phyloP scores from a whole-genome alignment of 2,797 vertebrate species.

The Anomalospiza imberbis region DNA sequence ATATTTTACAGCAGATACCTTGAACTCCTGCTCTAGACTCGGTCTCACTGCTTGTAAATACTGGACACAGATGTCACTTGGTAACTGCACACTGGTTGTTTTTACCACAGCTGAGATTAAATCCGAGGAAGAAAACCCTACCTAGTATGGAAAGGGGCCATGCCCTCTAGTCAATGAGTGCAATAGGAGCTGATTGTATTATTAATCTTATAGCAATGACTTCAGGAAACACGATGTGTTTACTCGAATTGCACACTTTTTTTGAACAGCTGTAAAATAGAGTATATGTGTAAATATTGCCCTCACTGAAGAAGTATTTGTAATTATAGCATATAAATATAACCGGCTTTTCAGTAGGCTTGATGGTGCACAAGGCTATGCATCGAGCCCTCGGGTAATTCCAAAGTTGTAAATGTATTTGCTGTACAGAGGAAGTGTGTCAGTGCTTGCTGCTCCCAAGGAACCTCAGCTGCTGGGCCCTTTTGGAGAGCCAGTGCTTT shows the following conservation, averaged over 20 bases:
- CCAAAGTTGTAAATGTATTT: constrained; percentile 60
- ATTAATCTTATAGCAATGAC: constrained; percentile 53
- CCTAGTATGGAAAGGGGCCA: constrained; percentile 31
- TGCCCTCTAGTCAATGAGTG: constrained; percentile 67
- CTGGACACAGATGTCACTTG: constrained; percentile 10
- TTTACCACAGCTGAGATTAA: neutral
- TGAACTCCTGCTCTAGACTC: constrained; percentile 49
- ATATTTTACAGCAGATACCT: neutral
- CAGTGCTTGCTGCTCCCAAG: neutral
- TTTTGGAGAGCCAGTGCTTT: neutral
- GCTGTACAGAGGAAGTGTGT: constrained; percentile 41
- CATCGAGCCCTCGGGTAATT: neutral
- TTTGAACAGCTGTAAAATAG: constrained; percentile 69
- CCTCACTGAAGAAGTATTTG: constrained; percentile 63
- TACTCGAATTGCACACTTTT: constrained; percentile 74
- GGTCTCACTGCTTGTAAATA: neutral
- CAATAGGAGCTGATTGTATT: constrained; percentile 77
- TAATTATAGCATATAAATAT: constrained; percentile 63
- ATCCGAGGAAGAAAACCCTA: constrained; percentile 25
- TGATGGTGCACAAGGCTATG: neutral
- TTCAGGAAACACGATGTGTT: constrained; percentile 71
- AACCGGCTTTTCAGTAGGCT: neutral
- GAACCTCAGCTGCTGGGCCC: neutral
- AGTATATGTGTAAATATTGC: constrained; percentile 73
- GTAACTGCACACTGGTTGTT: constrained; percentile 2